These are phyloP conservation scores for Scartelaos histophorus DNA, from an alignment of 2,113 vertebrate species.

Conservation along the genomic window DNA sequence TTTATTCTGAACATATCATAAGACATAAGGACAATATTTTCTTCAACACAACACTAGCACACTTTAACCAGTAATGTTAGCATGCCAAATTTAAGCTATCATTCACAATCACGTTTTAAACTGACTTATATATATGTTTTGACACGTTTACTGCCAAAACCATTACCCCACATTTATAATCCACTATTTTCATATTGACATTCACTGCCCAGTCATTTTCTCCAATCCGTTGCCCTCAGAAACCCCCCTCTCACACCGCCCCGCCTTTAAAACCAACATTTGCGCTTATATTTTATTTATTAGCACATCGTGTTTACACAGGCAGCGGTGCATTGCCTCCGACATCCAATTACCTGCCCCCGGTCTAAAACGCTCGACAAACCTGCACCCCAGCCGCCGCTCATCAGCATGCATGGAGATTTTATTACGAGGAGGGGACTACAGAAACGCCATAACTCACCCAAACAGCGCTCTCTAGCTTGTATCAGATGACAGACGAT, in stretches of 20 bases:
- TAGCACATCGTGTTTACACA: constrained; percentile 16
- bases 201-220: not conserved
- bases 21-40: too few relatives aligned
- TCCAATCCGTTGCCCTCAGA: not conserved
- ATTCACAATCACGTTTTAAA: too few relatives aligned
- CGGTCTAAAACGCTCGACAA: constrained; percentile 8
- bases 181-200: not conserved
- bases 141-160: not conserved
- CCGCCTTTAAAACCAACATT: constrained; percentile 16
- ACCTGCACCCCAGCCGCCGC: not conserved
- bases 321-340: not conserved
- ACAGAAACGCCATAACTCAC: constrained; percentile 25
- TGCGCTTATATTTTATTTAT: constrained; percentile 15
- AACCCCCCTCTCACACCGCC: not conserved
- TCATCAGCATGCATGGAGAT: constrained; percentile 36
- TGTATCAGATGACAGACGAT: constrained; percentile 10
- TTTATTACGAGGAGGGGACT: constrained; percentile 22
- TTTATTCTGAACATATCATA: too few relatives aligned
- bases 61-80: too few relatives aligned
- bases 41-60: too few relatives aligned
- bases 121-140: not conserved
- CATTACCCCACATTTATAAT: not conserved
- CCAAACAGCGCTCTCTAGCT: constrained; percentile 12
- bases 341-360: constrained; percentile 30
- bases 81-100: too few relatives aligned